Base-by-base conservation (phyloP, 2,888 invertebrate species). In the Hydriomena furcata region DNA sequence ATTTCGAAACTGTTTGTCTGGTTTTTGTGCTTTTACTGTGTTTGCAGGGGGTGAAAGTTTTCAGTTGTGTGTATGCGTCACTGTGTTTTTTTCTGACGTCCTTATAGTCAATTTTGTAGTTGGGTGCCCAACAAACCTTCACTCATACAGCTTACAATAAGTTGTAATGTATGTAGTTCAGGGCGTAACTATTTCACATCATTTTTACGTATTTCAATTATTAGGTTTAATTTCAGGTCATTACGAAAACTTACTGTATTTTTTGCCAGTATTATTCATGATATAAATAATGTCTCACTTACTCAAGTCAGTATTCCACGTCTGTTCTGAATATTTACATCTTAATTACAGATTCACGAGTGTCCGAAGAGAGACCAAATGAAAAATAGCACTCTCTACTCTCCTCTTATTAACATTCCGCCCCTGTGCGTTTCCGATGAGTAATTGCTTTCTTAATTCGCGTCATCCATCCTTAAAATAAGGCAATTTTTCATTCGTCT, bases 391-490 rank as follows among this genome's bases (percentile, higher is more conserved):
- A 80, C 74, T 70, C 64, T 76, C 78, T 78, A 79, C 76, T 81
- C 73, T 79, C 77, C 63, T 83, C 88, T 84, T 86, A 91, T 91
- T 90, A 89, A 81, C 84, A 90, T 90, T 86, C 87, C 82, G 72
- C 84, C 86, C 86, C 79, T 77, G 87, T 82, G 73, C 80, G 75
- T 82, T 77, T 76, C 75, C 81, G 87, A 90, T 91, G 91, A 91
- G 89, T 87, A 88, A 91, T 91, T 90, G 88, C 89, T 85, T 84
- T 84, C 90, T 91, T 91, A 91, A 91, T 91, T 91, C 82, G 74
- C 81, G 84, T 83, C 91, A 91, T 91, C 85, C 85, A 90, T 91
- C 86, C 84, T 85, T 82, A 82, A 89, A 89, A 88, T 86, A 82
- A 82, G 80, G 85, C 78, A 76, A 89, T 89, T 88, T 89, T 89